Percentiles rank a stretch among this genome's conserved stretches.
These are phyloP conservation scores for Parthenolecanium corni DNA, from an alignment of 2,888 invertebrate genomes.

Conservation along the genomic window DNA sequence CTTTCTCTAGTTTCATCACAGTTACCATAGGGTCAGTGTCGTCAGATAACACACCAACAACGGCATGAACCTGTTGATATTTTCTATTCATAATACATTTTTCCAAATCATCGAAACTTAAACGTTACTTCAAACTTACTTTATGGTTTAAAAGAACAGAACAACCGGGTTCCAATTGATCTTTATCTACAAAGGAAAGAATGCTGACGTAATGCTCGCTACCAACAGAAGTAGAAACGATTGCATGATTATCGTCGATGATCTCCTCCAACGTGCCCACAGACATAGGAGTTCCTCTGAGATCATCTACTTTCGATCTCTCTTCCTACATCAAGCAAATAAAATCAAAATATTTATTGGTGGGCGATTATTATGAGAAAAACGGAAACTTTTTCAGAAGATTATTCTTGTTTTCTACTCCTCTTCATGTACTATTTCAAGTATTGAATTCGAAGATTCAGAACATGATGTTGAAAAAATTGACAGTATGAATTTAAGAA, in stretches of 20 bases:
- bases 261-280: conserved; percentile 99
- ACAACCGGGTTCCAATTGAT: conserved; percentile 96
- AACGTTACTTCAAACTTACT: conserved; percentile 41
- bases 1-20: conserved; percentile 99
- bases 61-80: conserved; percentile 79
- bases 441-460: too few species aligned
- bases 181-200: conserved; percentile 97
- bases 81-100: background rate
- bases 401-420: too few species aligned
- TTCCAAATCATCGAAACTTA: background rate
- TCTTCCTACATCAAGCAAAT: conserved; percentile 53
- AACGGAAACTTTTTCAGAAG: background rate
- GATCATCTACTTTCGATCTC: conserved; percentile 93
- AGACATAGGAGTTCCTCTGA: conserved; percentile 98
- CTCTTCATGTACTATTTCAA: too few species aligned
- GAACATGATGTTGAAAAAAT: too few species aligned
- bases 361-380: background rate
- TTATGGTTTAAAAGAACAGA: conserved; percentile 97
- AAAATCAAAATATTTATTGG: background rate
- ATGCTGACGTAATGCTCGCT: conserved; percentile 99
- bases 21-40: conserved; percentile 99
- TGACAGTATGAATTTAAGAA: too few species aligned
- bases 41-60: conserved; percentile 97
- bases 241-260: conserved; percentile 99
- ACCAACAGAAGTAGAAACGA: conserved; percentile 96